Base-by-base conservation (phyloP, 2,888 invertebrate species). In the Saturnia japonica region DNA sequence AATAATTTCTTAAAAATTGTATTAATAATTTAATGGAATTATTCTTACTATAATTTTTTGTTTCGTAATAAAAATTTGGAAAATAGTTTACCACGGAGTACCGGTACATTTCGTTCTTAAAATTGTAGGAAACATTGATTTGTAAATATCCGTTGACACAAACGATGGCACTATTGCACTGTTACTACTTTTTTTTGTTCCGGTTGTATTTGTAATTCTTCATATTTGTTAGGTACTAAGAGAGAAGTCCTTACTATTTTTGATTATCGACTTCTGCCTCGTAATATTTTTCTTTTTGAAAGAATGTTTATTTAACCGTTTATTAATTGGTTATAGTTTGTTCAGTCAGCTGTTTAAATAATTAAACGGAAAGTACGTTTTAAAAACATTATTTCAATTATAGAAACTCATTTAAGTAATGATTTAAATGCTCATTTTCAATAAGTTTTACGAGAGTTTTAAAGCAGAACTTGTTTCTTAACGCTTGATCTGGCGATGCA, bases 401-500 rank as follows among this genome's bases (percentile, higher is more conserved):
- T n/a, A 64, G 64, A 34, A 4, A 4, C 34, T 2, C 34, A 34
- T 8, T 28, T 28, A 40, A 64, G 40, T 64, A n/a, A n/a, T 64
- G 40, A 64, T 64, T 64, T 40, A 64, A 40, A 64, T 40, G n/a
- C 9, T 40, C 64, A 64, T 19, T 80, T 80, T 77, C 76, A 80
- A 82, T 83, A 81, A 84, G 80, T 84, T 82, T 72, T 75, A 72
- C 75, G 72, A 73, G 72, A 73, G 74, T 75, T 76, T 74, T 64
- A 71, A 71, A 78, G 79, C 78, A 82, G 78, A 60, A 60, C 57
- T 80, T 78, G 77, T 81, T 82, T 78, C 81, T 79, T 80, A 80
- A 79, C 80, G 78, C 78, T 77, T 80, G 81, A 85, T 85, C 85
- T 82, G 80, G 81, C 82, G 78, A 85, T 85, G 83, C 85, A 83